A percentile compares a stretch with the other conserved stretches of the same genome.
phyloP scores from a whole-genome alignment of 2,888 invertebrate genomes.

The Troglohyphantes excavatus region DNA sequence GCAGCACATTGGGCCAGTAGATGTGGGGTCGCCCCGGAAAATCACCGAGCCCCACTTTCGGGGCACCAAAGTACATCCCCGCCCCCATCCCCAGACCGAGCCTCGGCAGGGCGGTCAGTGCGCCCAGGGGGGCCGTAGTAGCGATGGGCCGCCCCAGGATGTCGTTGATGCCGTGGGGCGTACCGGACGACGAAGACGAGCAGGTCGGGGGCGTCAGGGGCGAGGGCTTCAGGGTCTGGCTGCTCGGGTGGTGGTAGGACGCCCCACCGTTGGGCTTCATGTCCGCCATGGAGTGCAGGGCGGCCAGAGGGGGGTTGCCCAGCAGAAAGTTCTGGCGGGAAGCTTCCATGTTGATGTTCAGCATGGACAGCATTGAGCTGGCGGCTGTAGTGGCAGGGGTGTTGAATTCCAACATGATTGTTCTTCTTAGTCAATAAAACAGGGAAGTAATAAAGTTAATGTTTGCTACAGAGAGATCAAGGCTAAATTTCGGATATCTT shows the following conservation, averaged over 20 bases:
- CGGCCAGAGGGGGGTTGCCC: slow-evolving; percentile 79
- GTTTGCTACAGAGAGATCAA: too few species aligned
- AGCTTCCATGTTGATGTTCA: slow-evolving; percentile 80
- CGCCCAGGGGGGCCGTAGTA: slow-evolving; percentile 83
- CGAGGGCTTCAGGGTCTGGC: slow-evolving; percentile 64
- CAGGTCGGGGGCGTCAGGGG: slow-evolving; percentile 61
- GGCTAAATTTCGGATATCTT: too few species aligned
- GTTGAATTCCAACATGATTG: slow-evolving; percentile 77
- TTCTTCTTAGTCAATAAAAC: too few species aligned
- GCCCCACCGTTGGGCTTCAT: slow-evolving; percentile 75
- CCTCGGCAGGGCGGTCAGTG: slow-evolving; percentile 81
- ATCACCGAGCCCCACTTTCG: slow-evolving; percentile 82
- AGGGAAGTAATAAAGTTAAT: too few species aligned
- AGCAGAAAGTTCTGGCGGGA: slow-evolving; percentile 78
- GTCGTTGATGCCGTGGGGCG: slow-evolving; percentile 98
- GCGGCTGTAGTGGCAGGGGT: slow-evolving; percentile 75
- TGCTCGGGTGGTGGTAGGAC: slow-evolving; percentile 60
- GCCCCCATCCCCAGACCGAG: slow-evolving; percentile 88
- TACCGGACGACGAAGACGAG: slow-evolving; percentile 83
- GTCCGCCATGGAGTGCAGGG: slow-evolving; percentile 80
- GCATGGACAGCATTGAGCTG: slow-evolving; percentile 79
- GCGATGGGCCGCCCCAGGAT: slow-evolving; percentile 92
- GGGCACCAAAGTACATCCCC: slow-evolving; percentile 84
- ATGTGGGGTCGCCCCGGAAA: slow-evolving; percentile 84
- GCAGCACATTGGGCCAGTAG: slow-evolving; percentile 94